Conservation (phyloP, 2,888 invertebrate genomes). For the Notodonta dromedarius region DNA sequence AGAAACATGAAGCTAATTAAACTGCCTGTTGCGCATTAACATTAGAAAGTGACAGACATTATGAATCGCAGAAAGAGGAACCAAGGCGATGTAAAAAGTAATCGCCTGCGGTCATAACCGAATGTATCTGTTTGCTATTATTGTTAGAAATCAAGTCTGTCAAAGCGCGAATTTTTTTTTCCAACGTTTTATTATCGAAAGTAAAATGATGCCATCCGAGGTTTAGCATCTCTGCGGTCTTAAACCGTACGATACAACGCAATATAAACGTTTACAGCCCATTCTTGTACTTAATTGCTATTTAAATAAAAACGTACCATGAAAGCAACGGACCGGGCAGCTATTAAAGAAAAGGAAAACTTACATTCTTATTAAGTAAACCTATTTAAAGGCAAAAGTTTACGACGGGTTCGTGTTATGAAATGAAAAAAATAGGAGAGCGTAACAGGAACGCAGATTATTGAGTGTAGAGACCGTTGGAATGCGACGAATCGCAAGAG, state of each 20-base stretch:
- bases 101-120: constrained; percentile 10
- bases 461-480: constrained; percentile 23
- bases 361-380: constrained; percentile 60
- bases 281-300: constrained; percentile 82
- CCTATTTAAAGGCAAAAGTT: constrained; percentile 55
- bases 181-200: constrained; percentile 52
- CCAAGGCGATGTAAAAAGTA: neutral
- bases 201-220: constrained; percentile 65
- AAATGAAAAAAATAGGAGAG: constrained; percentile 40
- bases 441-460: constrained; percentile 33
- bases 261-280: constrained; percentile 78
- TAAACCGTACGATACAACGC: constrained; percentile 69
- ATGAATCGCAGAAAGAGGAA: neutral
- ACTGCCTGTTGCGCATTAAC: constrained; percentile 5
- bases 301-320: constrained; percentile 80
- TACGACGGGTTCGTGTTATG: constrained; percentile 48
- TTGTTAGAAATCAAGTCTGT: constrained; percentile 9
- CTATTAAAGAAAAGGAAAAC: constrained; percentile 47
- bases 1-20: constrained; percentile 5
- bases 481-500: constrained; percentile 32
- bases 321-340: constrained; percentile 66
- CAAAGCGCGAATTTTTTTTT: constrained; percentile 21
- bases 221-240: constrained; percentile 57
- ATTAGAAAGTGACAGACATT: constrained; percentile 8
- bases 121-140: neutral